phyloP scores from a whole-genome alignment of 2,797 vertebrate species.

The Scolopax bukidnonensis region DNA sequence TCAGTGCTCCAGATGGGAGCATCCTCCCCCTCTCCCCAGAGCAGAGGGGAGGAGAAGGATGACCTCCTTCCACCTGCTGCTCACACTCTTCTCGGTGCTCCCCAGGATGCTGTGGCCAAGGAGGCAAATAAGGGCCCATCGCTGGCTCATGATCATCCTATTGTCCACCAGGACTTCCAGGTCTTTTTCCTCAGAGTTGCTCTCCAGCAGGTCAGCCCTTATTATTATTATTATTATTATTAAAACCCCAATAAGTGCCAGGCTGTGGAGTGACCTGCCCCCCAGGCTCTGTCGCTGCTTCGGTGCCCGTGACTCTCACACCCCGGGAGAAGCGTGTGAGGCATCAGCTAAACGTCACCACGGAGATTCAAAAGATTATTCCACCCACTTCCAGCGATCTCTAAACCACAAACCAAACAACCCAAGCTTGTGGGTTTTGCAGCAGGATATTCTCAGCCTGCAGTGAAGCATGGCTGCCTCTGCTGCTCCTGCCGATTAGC shows the following conservation, averaged over 20 bases:
- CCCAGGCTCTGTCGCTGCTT: neutral
- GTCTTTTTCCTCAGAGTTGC: too few species aligned
- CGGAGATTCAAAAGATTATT: constrained; percentile 43
- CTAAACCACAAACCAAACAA: neutral
- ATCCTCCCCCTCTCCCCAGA: too few species aligned
- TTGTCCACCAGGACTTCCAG: too few species aligned
- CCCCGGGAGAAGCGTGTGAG: neutral
- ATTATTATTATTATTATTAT: too few species aligned
- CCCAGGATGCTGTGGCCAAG: too few species aligned
- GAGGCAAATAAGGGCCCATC: too few species aligned
- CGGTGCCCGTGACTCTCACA: neutral
- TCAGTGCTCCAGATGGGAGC: too few species aligned
- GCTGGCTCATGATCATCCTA: too few species aligned
- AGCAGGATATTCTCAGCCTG: neutral
- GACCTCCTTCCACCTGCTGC: too few species aligned
- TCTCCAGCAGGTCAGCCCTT: too few species aligned
- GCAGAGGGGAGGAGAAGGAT: too few species aligned
- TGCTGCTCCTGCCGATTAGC: neutral
- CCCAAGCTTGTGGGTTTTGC: neutral
- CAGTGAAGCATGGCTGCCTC: neutral
- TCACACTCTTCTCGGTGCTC: too few species aligned
- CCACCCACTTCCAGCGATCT: constrained; percentile 36
- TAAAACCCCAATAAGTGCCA: neutral
- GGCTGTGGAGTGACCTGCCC: neutral
- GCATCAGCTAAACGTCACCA: neutral